phyloP scores from a whole-genome alignment of 2,888 invertebrate genomes.

The Erannis defoliaria region DNA sequence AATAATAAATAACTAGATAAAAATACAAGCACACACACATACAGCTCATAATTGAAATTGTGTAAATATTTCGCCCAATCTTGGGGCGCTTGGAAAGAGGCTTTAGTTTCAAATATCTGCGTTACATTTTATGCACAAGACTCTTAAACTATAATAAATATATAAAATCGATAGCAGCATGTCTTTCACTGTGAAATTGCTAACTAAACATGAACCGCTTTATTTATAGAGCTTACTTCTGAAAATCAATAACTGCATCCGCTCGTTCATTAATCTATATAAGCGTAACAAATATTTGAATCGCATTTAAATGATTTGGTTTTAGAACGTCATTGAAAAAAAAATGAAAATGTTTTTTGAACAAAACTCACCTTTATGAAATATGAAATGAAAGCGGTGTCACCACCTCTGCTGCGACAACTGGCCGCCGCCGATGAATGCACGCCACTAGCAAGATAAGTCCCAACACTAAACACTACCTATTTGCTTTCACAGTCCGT shows the following conservation, averaged over 20 bases:
- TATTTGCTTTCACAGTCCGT: slow-evolving; percentile 55
- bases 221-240: slow-evolving; percentile 9
- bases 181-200: slow-evolving; percentile 1
- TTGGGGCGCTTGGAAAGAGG: neutral
- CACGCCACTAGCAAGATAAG: slow-evolving; percentile 49
- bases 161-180: slow-evolving; percentile 20
- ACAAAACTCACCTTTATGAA: slow-evolving; percentile 53
- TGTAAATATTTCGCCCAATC: neutral
- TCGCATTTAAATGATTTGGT: neutral
- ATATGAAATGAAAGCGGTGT: slow-evolving; percentile 30
- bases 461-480: slow-evolving; percentile 63
- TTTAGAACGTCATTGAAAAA: slow-evolving; percentile 10
- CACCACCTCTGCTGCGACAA: slow-evolving; percentile 27
- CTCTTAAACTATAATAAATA: slow-evolving; percentile 1
- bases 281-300: neutral
- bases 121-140: neutral
- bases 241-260: slow-evolving; percentile 33
- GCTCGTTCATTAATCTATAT: slow-evolving; percentile 2
- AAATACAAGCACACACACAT: neutral
- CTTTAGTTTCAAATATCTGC: neutral
- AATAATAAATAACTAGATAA: too few relatives aligned
- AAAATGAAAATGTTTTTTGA: slow-evolving; percentile 9
- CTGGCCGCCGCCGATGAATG: slow-evolving; percentile 47
- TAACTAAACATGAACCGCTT: neutral
- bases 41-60: neutral